These are phyloP conservation scores for Conger conger DNA, from an alignment of 2,113 vertebrate species.

Conservation along the genomic window DNA sequence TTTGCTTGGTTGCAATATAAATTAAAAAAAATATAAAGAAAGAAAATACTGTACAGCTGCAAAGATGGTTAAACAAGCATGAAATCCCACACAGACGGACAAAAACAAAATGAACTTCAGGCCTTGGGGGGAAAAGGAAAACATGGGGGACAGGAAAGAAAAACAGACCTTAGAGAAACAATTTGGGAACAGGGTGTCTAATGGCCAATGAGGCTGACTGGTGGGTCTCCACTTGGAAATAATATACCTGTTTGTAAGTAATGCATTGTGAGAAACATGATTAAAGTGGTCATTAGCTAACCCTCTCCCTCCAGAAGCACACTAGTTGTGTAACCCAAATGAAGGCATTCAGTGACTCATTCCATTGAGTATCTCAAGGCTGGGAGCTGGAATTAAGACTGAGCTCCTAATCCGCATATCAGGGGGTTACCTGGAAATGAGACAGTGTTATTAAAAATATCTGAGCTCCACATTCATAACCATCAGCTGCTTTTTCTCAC, in stretches of 20 bases:
- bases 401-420: not conserved
- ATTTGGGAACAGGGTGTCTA: not conserved
- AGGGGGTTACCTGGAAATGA: not conserved
- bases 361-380: not conserved
- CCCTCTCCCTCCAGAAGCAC: not conserved
- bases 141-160: not conserved
- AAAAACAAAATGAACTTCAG: not conserved
- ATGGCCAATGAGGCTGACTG: not conserved
- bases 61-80: not conserved
- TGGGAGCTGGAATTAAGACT: not conserved
- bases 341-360: not conserved
- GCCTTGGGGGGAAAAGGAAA: not conserved
- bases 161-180: not conserved
- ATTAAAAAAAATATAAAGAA: not conserved
- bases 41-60: not conserved
- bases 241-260: not conserved
- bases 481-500: not conserved
- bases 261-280: not conserved
- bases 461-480: not conserved
- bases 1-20: not conserved
- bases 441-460: not conserved
- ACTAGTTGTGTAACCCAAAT: not conserved
- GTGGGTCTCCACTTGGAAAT: not conserved
- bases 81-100: not conserved
- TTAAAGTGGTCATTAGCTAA: conserved; percentile 1